Base-by-base conservation (phyloP, 2,888 invertebrate species). In the Megalurothrips usitatus region DNA sequence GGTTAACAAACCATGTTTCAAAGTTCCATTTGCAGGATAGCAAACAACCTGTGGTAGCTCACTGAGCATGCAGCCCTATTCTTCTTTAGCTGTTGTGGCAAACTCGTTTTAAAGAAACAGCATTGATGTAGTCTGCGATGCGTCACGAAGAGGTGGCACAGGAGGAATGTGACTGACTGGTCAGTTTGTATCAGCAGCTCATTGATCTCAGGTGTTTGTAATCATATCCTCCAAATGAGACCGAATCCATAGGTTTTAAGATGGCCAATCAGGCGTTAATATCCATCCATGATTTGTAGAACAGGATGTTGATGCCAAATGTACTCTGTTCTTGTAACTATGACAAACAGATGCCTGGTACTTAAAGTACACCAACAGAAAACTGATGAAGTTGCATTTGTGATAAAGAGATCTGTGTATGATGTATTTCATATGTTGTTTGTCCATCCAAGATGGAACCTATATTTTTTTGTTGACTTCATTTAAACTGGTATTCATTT, bases 361-460 rank as follows among this genome's bases (percentile, higher is more conserved):
- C 68, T 68, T 68, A 68, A 68, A 68, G 23, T 23, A 68, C 23
- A 23, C 23, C 6, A 68, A 68, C 23, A 68, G 4, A 68, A 23
- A n/a, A 68, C 23, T 68, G 23, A 23, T 68, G 0, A 23, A 68
- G 23, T 68, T 68, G 68, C 68, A 68, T 19, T 68, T 68, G 68
- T 68, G 68, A 68, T 68, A 68, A 68, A 68, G n/a, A 68, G 23
- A 68, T 68, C 23, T 63, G n/a, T 63, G 63, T 19, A 63, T 63
- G n/a, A 68, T n/a, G 68, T 23, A 23, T 23, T 68, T 68, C 23
- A 68, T 6, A 23, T 68, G 11, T 23, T 68, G 23, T 23, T 68
- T 68, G 23, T 11, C 23, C 23, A 23, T 68, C 23, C 11, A 68
- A 23, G 68, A 68, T 23, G 23, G 23, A 23, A 4, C 23, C 4